phyloP scores from a whole-genome alignment of 2,113 vertebrate species.

The Apteryx owenii region DNA sequence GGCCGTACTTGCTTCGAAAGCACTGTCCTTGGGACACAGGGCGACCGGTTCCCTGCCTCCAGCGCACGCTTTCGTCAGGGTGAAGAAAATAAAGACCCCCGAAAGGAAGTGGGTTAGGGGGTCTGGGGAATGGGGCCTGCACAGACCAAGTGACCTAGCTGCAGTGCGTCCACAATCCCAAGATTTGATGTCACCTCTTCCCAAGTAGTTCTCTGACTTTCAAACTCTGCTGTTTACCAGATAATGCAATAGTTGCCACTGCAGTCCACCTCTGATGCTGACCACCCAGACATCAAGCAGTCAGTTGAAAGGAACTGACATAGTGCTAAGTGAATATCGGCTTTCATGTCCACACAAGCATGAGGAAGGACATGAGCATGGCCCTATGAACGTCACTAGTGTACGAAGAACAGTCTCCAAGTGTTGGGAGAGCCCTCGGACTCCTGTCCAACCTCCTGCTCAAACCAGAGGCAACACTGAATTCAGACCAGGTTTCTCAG shows the following conservation, averaged over 20 bases:
- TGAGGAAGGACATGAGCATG: rapidly evolving
- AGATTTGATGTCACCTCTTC: not conserved
- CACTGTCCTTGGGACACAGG: rapidly evolving
- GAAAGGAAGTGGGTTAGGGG: not conserved
- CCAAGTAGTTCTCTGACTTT: not conserved
- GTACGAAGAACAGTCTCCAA: not conserved
- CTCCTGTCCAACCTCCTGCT: not conserved
- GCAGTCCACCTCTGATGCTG: not conserved
- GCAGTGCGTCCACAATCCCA: not conserved
- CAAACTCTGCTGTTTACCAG: not conserved
- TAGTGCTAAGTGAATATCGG: not conserved
- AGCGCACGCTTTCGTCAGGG: no score
- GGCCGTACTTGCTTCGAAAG: not conserved
- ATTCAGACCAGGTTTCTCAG: not conserved
- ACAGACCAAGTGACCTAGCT: not conserved
- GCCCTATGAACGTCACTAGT: not conserved
- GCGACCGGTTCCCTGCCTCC: not conserved
- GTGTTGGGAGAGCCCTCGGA: not conserved
- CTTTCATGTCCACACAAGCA: rapidly evolving
- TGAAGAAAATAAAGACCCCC: not conserved
- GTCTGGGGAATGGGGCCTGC: not conserved
- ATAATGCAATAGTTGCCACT: no score
- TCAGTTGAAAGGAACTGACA: not conserved
- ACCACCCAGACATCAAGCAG: not conserved
- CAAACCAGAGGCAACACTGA: not conserved